phyloP scores from a whole-genome alignment of 1,140 invertebrate species.

The Leucophenga varia region DNA sequence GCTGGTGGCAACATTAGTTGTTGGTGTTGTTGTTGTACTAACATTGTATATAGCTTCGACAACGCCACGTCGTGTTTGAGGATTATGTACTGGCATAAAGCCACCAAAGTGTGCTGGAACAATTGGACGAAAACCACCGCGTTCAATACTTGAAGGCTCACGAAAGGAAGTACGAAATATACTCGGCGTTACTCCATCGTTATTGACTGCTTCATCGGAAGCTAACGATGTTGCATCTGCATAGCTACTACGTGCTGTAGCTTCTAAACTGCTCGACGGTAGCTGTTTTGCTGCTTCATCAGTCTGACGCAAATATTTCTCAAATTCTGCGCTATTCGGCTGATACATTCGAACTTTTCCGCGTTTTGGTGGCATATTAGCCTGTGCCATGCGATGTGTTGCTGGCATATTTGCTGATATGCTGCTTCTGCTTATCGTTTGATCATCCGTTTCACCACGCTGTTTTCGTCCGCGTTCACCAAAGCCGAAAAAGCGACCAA shows the following conservation, averaged over 20 bases:
- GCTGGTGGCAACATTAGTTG: slow-evolving; percentile 12
- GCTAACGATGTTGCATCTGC: slow-evolving; percentile 55
- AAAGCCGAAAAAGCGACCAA: slow-evolving; percentile 48
- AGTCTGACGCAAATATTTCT: slow-evolving; percentile 43
- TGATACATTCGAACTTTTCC: slow-evolving; percentile 51
- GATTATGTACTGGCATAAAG: slow-evolving; percentile 63
- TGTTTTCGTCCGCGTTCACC: slow-evolving; percentile 44
- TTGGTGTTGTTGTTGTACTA: slow-evolving; percentile 6
- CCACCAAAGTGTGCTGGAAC: slow-evolving; percentile 68
- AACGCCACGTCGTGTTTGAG: slow-evolving; percentile 35
- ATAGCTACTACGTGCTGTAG: slow-evolving; percentile 27
- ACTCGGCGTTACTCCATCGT: slow-evolving; percentile 38
- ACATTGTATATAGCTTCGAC: slow-evolving; percentile 38
- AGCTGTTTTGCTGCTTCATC: slow-evolving; percentile 7
- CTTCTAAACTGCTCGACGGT: slow-evolving; percentile 9
- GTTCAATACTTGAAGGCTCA: slow-evolving; percentile 66
- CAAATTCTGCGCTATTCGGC: slow-evolving; percentile 52
- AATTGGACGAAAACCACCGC: slow-evolving; percentile 72
- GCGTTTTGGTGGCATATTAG: slow-evolving; percentile 32
- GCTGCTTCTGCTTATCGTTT: slow-evolving; percentile 17
- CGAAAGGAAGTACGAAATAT: slow-evolving; percentile 58
- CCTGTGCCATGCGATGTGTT: slow-evolving; percentile 42
- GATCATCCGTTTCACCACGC: slow-evolving; percentile 28
- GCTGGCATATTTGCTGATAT: slow-evolving; percentile 28
- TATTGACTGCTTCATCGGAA: slow-evolving; percentile 50